Base-by-base conservation (phyloP, 1,140 invertebrate genomes). In the Conopomorpha cramerella region DNA sequence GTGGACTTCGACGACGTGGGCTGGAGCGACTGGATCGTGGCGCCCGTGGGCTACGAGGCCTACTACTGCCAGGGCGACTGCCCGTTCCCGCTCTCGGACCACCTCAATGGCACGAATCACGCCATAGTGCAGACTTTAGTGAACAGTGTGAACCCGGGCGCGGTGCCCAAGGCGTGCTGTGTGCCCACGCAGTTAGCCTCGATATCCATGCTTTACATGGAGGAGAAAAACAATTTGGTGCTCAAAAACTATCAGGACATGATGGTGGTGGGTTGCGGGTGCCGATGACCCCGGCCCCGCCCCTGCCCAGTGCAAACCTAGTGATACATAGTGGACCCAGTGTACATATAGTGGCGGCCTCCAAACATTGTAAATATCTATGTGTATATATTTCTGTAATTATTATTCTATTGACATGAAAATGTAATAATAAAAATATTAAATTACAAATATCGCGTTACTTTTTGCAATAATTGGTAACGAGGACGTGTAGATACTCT, bases 21-120 rank as follows among this genome's bases (percentile, higher is more conserved):
- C 13, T 99, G 97, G 97, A 91, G 92, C 56, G 94, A 98, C 74
- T 99, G 97, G 97, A 99, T 99, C 53, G 93, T 99, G n/a, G 96
- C 96, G 4, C 97, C 97, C 2, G 85, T 87, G 4, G 94, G 95
- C 13, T 99, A 98, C 77, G 87, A 97, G 47, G 96, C 96, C 0
- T 98, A 85, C 77, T 96, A 93, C 68, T 99, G 96, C 74, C 84
- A 92, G 48, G 96, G 97, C 2, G 90, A 95, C 51, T 99, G 96
- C 77, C 88, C 88, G 4, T 97, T 93, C 57, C 95, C 96, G 2
- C 77, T 99, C 38, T 84, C 91, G 15, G 92, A 96, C 51, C 92
- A 98, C 71, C 67, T 98, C 8, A 99, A 99, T 76, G 88, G 94
- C 16, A 98, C 96, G 16, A 99, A 99, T 68, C 97, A 99, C 78